Conservation (phyloP, 2,797 vertebrate genomes). For the Molothrus ater region DNA sequence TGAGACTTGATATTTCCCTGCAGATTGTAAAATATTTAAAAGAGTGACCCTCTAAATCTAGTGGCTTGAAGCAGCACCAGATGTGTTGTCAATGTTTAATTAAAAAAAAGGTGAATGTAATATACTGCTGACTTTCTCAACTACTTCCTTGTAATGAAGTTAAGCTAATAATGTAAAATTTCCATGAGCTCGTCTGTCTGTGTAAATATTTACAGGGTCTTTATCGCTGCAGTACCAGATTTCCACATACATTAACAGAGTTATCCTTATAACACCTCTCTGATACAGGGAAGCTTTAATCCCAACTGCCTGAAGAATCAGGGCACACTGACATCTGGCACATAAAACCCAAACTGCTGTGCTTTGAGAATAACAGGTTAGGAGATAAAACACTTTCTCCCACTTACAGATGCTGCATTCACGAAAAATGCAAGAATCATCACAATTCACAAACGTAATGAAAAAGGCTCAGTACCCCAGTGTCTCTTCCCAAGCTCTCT, state of each 20-base stretch:
- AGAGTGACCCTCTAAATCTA: background rate
- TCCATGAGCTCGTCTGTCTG: background rate
- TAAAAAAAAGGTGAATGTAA: background rate
- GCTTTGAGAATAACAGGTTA: slow-evolving; percentile 5
- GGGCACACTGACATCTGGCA: slow-evolving; percentile 34
- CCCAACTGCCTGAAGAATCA: slow-evolving; percentile 10
- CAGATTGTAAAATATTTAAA: slow-evolving; percentile 29
- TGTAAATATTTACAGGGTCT: slow-evolving; percentile 61
- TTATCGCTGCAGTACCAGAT: slow-evolving; percentile 19
- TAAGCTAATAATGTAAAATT: slow-evolving; percentile 41
- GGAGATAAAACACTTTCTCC: slow-evolving; percentile 47
- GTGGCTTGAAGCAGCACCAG: slow-evolving; percentile 20
- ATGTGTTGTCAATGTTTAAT: slow-evolving; percentile 48
- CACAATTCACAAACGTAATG: background rate
- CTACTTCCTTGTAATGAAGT: slow-evolving; percentile 41
- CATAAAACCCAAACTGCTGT: background rate
- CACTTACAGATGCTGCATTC: background rate
- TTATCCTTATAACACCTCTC: slow-evolving; percentile 33
- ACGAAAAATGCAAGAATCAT: background rate
- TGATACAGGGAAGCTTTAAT: slow-evolving; percentile 23
- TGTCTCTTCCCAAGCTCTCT: background rate
- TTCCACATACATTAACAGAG: background rate
- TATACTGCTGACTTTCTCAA: background rate
- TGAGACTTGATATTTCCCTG: slow-evolving; percentile 46
- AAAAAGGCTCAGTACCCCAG: background rate